Evolutionary conservation across 1,140 invertebrate genomes (phyloP), one percentile per base, ranked within the genome.

Genomic region (Charaxes varanes): DNA sequence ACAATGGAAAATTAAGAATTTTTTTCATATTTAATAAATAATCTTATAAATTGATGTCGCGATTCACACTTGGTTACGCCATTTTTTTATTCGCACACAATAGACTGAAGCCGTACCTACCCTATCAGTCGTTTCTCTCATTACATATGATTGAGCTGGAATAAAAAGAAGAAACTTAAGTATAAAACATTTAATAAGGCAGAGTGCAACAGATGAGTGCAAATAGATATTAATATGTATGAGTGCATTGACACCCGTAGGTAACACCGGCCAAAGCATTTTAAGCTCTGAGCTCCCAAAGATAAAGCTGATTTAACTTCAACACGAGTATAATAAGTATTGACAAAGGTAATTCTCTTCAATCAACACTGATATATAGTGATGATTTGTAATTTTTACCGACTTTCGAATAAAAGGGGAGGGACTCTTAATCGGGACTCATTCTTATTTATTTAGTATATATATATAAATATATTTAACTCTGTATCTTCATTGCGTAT

Each of bases 151-250:
- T 46, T 37, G 38, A 38, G 21, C 26, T 8, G 17, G 32, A 34
- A 34, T 34, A 21, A 38, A 46, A 42, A 48, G 32, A 41, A 31
- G 44, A 41, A 42, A 35, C 41, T 43, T 32, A 43, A 43, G 41
- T 50, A 38, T 33, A 38, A 43, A 50, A 54, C 52, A 54, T 60
- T 56, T 56, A 60, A 60, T 60, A 53, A 54, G 51, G 46, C 43
- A 33, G 40, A 60, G 53, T 56, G 53, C 57, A 55, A 56, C 57
- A 53, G 57, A 55, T 50, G 53, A 55, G 48, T 56, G 41, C 56
- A 46, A 55, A 60, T 60, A 60, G 49, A 60, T 60, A 53, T 56
- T 60, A 56, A 60, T 56, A 60, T 52, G 51, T 53, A 58, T 58
- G 55, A 58, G 55, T 58, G 46, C 55, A 54, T 58, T 58, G 55